These are phyloP conservation scores for Dendrolimus houi DNA, from an alignment of 2,888 invertebrate genomes.

Conservation along the genomic window DNA sequence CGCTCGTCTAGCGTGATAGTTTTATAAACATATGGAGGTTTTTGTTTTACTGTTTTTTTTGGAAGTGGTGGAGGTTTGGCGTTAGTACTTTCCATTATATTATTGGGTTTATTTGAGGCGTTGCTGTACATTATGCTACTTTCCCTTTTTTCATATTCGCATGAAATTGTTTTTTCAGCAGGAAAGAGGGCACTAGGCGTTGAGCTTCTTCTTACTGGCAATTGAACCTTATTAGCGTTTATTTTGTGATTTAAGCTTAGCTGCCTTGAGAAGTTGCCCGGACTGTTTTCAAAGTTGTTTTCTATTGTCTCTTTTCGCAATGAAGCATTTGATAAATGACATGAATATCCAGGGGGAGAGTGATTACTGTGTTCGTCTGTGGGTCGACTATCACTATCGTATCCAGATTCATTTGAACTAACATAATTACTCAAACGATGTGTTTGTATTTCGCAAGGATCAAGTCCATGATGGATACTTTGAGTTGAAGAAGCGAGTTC, in stretches of 20 bases:
- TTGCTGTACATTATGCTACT: slow-evolving; percentile 28
- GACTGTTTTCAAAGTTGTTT: slow-evolving; percentile 38
- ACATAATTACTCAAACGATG: slow-evolving; percentile 83
- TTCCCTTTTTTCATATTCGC: slow-evolving; percentile 48
- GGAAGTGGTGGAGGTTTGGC: slow-evolving; percentile 65
- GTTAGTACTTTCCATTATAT: slow-evolving; percentile 44
- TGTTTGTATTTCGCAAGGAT: slow-evolving; percentile 75
- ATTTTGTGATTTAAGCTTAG: slow-evolving; percentile 64
- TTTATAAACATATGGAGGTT: slow-evolving; percentile 59
- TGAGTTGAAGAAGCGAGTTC: slow-evolving; percentile 63
- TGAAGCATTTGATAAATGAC: slow-evolving; percentile 49
- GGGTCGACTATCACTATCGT: slow-evolving; percentile 85
- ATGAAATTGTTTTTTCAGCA: slow-evolving; percentile 44
- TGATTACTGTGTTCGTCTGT: slow-evolving; percentile 73
- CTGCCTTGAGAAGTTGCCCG: slow-evolving; percentile 57
- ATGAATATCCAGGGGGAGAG: slow-evolving; percentile 72
- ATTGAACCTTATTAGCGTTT: slow-evolving; percentile 54
- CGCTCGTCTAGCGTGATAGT: slow-evolving; percentile 67
- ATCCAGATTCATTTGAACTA: slow-evolving; percentile 89
- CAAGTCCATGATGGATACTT: slow-evolving; percentile 74
- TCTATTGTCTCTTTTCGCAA: slow-evolving; percentile 35
- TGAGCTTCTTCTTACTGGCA: slow-evolving; percentile 61
- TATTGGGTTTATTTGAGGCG: slow-evolving; percentile 25
- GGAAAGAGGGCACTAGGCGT: slow-evolving; percentile 68
- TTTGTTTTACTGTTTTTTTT: slow-evolving; percentile 63